These are phyloP conservation scores for Fabriciana adippe DNA, from an alignment of 2,888 invertebrate species.

Conservation along the genomic window DNA sequence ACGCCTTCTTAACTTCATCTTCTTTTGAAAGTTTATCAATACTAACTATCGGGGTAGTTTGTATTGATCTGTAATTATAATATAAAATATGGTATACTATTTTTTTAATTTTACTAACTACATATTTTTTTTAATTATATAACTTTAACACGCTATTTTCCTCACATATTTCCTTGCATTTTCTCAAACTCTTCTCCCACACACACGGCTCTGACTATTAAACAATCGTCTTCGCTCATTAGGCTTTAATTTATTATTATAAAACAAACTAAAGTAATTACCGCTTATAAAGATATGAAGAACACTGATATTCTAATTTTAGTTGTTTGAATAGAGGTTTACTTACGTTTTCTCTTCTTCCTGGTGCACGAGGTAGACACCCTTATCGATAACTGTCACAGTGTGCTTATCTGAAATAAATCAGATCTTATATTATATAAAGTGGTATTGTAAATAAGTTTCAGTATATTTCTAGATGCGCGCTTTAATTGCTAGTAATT, in stretches of 20 bases:
- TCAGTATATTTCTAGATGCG: constrained; percentile 29
- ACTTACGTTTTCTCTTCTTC: constrained; percentile 67
- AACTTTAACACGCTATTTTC: constrained; percentile 28
- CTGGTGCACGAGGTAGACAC: constrained; percentile 54
- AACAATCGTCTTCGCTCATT: constrained; percentile 66
- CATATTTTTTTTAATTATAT: background rate
- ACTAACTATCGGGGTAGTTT: constrained; percentile 33
- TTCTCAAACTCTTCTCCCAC: constrained; percentile 44
- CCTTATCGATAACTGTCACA: constrained; percentile 55
- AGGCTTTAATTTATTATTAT: constrained; percentile 48
- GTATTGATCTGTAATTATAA: constrained; percentile 38
- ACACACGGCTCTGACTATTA: constrained; percentile 52
- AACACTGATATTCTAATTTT: constrained; percentile 38
- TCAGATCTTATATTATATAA: constrained; percentile 34
- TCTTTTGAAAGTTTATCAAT: constrained; percentile 39
- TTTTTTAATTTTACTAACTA: background rate
- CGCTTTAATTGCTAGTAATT: constrained; percentile 33
- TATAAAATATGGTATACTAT: background rate
- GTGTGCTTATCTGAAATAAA: constrained; percentile 61
- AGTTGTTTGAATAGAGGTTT: constrained; percentile 47
- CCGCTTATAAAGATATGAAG: constrained; percentile 44
- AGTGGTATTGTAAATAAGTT: constrained; percentile 41
- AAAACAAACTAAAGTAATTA: constrained; percentile 44
- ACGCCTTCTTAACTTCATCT: constrained; percentile 41
- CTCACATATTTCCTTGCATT: constrained; percentile 53